Percentiles rank a stretch among this genome's conserved stretches.
These are phyloP conservation scores for Zeugodacus cucurbitae DNA, from an alignment of 1,140 invertebrate species.

Conservation along the genomic window DNA sequence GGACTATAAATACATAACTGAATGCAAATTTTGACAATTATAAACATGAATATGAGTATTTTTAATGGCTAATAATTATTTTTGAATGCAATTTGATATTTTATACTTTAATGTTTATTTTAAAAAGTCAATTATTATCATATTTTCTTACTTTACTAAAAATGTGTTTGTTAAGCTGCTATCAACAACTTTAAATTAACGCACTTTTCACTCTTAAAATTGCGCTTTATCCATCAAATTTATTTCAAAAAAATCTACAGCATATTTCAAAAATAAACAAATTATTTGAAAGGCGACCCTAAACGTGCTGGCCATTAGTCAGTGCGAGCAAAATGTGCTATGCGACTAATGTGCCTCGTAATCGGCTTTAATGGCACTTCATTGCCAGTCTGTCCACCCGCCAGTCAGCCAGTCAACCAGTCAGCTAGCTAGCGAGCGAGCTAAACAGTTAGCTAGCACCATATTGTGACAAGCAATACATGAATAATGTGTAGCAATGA, in stretches of 20 bases:
- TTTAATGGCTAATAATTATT: too few species aligned
- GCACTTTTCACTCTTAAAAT: neutral
- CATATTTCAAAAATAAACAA: neutral
- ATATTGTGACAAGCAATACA: constrained; percentile 5
- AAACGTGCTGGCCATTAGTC: neutral
- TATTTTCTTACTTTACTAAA: too few species aligned
- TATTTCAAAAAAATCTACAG: neutral
- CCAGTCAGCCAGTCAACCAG: neutral
- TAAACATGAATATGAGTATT: too few species aligned
- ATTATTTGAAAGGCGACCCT: neutral
- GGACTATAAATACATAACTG: too few species aligned
- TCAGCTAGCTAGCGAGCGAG: neutral
- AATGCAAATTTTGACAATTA: too few species aligned
- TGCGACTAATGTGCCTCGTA: neutral
- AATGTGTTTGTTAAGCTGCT: too few species aligned
- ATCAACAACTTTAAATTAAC: neutral
- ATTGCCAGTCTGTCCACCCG: neutral
- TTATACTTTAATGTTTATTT: too few species aligned
- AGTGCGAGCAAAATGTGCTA: neutral
- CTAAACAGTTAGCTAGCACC: neutral
- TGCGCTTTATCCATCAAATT: neutral
- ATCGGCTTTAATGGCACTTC: neutral
- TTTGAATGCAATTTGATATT: too few species aligned
- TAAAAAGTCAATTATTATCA: too few species aligned
- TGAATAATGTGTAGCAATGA: neutral